phyloP scores from a whole-genome alignment of 30 jellyfish, hydroid and myxozoan genomes.

The Turritopsis dohrnii region DNA sequence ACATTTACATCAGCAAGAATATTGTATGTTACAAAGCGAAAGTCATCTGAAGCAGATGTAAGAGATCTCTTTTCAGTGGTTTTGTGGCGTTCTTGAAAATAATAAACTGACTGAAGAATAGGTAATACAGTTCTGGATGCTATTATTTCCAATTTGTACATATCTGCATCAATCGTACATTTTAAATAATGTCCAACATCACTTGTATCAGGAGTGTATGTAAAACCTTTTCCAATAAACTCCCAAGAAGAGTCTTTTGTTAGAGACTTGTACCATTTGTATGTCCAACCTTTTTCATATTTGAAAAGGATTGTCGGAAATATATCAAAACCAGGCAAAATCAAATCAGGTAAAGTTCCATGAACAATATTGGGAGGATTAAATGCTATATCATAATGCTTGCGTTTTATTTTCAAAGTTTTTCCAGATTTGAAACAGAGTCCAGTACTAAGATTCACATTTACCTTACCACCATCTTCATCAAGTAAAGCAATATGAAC shows the following conservation, averaged over 20 bases:
- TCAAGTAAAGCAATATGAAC: neutral
- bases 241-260: slow-evolving; percentile 47
- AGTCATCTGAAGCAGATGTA: slow-evolving; percentile 5
- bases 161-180: slow-evolving; percentile 46
- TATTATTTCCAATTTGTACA: neutral
- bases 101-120: slow-evolving; percentile 72
- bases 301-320: slow-evolving; percentile 48
- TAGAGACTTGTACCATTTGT: slow-evolving; percentile 50
- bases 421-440: slow-evolving; percentile 51
- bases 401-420: slow-evolving; percentile 37
- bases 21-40: slow-evolving; percentile 70
- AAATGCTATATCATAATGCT: slow-evolving; percentile 33
- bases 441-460: slow-evolving; percentile 22
- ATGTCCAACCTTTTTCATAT: slow-evolving; percentile 14
- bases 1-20: slow-evolving; percentile 61
- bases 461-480: neutral
- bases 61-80: slow-evolving; percentile 33
- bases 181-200: slow-evolving; percentile 54
- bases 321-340: slow-evolving; percentile 79
- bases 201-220: slow-evolving; percentile 45
- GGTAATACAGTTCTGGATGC: slow-evolving; percentile 32
- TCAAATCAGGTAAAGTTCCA: slow-evolving; percentile 25
- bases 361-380: slow-evolving; percentile 64
- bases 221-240: slow-evolving; percentile 40
- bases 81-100: slow-evolving; percentile 79